Evolutionary conservation across 2,888 invertebrate genomes (phyloP), one percentile per base, ranked within the genome.

Genomic region (Priocnemis perturbator): DNA sequence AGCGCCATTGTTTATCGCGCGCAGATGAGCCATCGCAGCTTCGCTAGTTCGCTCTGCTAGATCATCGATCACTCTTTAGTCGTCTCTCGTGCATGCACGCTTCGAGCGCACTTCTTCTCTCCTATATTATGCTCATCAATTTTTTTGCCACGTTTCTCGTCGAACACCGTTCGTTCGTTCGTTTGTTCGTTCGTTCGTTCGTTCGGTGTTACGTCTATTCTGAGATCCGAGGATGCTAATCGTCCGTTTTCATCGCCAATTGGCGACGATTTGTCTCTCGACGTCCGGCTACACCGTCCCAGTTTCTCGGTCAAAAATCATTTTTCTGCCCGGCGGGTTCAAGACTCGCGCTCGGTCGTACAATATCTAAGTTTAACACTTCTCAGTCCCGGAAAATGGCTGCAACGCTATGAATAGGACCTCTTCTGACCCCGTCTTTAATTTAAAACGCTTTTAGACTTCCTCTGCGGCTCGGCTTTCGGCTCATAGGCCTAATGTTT

Each of bases 311-410:
- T 37, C 11, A 37, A 37, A 37, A 37, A 37, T 37, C 37, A 37
- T 50, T 50, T 50, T 50, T 50, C 50, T 21, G 23, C 21, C 20
- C 19, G 21, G 11, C 45, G 45, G 58, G 45, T 19, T 37, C 19
- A 37, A n/a, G 56, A 53, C 17, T 26, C 59, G 20, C 44, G n/a
- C 56, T 68, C 78, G 77, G 80, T 79, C 81, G 78, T 67, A 64
- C 78, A 73, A 69, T 64, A 77, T 81, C 83, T 86, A 85, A 86
- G 83, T 85, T 82, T 86, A 86, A 81, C 63, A 17, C 83, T 78
- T 73, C 76, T 60, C 72, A 83, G 83, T 84, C 85, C 83, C 83
- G 83, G 85, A 87, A 87, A 87, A 87, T 83, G 82, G 84, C 83
- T 81, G 82, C 78, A 72, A 73, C 66, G 78, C 85, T 87, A 86